These are phyloP conservation scores for Leptinotarsa texana DNA, from an alignment of 1,140 invertebrate species.

Conservation along the genomic window DNA sequence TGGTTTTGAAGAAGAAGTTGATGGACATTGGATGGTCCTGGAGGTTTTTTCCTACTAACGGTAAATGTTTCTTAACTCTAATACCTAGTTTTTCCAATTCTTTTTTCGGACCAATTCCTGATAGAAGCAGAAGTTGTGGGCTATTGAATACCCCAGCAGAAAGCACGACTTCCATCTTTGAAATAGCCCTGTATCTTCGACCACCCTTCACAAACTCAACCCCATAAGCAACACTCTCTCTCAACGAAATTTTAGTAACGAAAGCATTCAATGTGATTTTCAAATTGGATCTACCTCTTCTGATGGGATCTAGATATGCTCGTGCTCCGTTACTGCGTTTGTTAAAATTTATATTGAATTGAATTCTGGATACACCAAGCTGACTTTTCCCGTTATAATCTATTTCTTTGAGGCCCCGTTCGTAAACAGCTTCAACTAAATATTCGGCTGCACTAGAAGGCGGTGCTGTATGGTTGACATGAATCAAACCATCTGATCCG, in stretches of 20 bases:
- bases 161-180: slow-evolving; percentile 69
- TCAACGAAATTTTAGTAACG: slow-evolving; percentile 52
- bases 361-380: slow-evolving; percentile 18
- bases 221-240: slow-evolving; percentile 61
- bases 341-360: slow-evolving; percentile 23
- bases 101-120: slow-evolving; percentile 57
- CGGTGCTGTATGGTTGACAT: slow-evolving; percentile 20
- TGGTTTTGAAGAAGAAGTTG: slow-evolving; percentile 50
- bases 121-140: slow-evolving; percentile 64
- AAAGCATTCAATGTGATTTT: slow-evolving; percentile 65
- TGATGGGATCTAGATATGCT: slow-evolving; percentile 57
- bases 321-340: neutral
- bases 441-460: slow-evolving; percentile 46
- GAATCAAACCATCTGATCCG: slow-evolving; percentile 13
- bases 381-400: slow-evolving; percentile 48
- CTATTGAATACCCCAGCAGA: slow-evolving; percentile 58
- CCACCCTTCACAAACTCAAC: slow-evolving; percentile 62
- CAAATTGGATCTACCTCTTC: slow-evolving; percentile 63
- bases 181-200: slow-evolving; percentile 55
- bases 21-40: slow-evolving; percentile 75
- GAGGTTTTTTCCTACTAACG: slow-evolving; percentile 67
- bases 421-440: slow-evolving; percentile 51
- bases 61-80: slow-evolving; percentile 52
- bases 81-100: slow-evolving; percentile 53
- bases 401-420: slow-evolving; percentile 39